Base-by-base conservation (phyloP, 2,113 vertebrate species). In the Spea multiplicata region DNA sequence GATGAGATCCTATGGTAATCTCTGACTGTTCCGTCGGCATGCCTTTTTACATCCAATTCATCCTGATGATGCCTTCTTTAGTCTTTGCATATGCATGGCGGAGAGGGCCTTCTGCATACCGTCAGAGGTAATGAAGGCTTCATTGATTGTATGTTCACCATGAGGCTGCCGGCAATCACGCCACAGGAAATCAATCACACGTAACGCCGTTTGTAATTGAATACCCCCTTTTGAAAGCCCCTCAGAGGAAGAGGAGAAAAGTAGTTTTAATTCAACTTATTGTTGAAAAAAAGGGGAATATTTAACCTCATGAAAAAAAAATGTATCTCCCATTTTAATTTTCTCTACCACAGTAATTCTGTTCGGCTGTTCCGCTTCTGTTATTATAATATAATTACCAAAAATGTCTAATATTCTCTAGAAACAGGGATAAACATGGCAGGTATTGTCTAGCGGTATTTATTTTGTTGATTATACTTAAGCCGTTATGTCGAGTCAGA, bases 121-220 rank as follows among this genome's bases (percentile, higher is more conserved):
- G 68, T 74, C 64, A 16, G 44, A 61, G 78, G 71, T 74, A 80
- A 80, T 80, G 71, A 80, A 74, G 16, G 59, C 61, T 74, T 66
- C 78, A 80, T 80, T 68, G 71, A 80, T 67, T 80, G 70, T 68
- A 61, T 80, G 64, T 67, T 80, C 66, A 66, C 71, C 50, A 53
- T 52, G 52, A 80, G 71, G 44, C 46, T 68, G 16, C 52, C 47
- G 5, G 70, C 78, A 68, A 74, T 73, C 71, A 68, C 49, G 48
- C 5, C n/a, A 13, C 16, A 9, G 52, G 74, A 74, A 80, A 80
- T 80, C 71, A 80, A 80, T 80, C 52, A 67, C 71, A 74, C 57
- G 78, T 74, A 74, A 74, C 49, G 16, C 64, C 71, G 62, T 73
- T 16, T 73, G 71, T 80, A 74, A 80, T 68, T 68, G 71, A 74